Base-by-base conservation (phyloP, 1,140 invertebrate genomes). In the Andricus grossulariae region DNA sequence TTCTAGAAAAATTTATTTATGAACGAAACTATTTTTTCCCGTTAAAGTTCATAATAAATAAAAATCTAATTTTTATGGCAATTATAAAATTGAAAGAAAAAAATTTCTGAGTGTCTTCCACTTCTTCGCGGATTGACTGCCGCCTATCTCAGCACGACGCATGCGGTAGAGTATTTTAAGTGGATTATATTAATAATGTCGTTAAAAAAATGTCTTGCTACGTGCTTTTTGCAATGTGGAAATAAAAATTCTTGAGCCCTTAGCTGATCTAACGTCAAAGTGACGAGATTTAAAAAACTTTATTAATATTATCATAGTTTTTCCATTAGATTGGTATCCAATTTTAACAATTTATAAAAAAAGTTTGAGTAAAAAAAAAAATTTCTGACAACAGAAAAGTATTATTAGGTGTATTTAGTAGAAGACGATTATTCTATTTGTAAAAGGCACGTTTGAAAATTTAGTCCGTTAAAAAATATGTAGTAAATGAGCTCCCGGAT, bases 61-160 rank as follows among this genome's bases (percentile, higher is more conserved):
- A 66, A 39, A 12, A 25, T 32, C 2, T 60, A 32, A 13, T 32
- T 32, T 60, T 5, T 16, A 18, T 54, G 16, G 15, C n/a, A 18
- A 54, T 54, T 18, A 54, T 8, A 4, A 54, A 18, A 19, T 7
- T 54, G 18, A 54, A 18, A 54, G n/a, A n/a, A 10, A 54, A 54
- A 54, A 32, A 2, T 39, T 60, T 39, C 7, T 12, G 39, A 39
- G 60, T 66, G 60, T 66, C 39, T 66, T 66, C 39, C 25, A 66
- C 39, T 32, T 66, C 60, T 32, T 66, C 60, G 60, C 32, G 32
- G 13, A 32, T 25, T 15, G 10, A 25, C 12, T 21, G 8, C 13
- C 25, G 60, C 25, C 10, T 66, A 39, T 66, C 32, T 66, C 60
- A 66, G 60, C 60, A 66, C 60, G 60, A 66, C 60, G 60, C 60